Conservation (phyloP, 2,113 vertebrate genomes). For the Melanotaenia duboulayi region DNA sequence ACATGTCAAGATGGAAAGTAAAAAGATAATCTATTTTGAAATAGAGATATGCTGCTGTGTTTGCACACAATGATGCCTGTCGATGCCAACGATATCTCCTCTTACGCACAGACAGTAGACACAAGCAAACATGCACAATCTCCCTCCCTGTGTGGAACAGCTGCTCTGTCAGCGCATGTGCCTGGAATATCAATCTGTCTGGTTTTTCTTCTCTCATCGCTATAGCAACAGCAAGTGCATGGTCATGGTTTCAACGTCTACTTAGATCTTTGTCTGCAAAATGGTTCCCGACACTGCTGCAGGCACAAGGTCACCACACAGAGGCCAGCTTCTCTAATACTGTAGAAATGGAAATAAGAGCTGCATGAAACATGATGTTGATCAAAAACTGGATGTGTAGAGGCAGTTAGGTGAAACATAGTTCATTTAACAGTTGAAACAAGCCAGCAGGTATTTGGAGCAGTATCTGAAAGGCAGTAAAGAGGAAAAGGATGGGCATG, state of each 20-base stretch:
- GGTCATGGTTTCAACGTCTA: conserved; percentile 71
- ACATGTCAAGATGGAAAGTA: background rate
- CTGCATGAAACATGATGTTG: background rate
- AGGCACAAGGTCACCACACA: conserved; percentile 43
- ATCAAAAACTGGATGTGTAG: background rate
- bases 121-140: background rate
- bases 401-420: background rate
- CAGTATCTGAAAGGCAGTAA: background rate
- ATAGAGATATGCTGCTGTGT: conserved; percentile 6
- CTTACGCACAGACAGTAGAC: conserved; percentile 16
- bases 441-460: background rate
- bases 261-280: conserved; percentile 53
- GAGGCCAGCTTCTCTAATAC: background rate
- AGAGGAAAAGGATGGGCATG: conserved; percentile 32
- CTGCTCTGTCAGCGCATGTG: conserved; percentile 69
- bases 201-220: conserved; percentile 62
- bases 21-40: background rate
- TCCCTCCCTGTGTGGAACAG: conserved; percentile 40
- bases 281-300: conserved; percentile 47
- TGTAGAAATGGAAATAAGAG: background rate
- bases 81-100: conserved; percentile 4
- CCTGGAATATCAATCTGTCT: conserved; percentile 74
- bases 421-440: background rate
- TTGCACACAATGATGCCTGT: conserved; percentile 6
- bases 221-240: conserved; percentile 77